Percentiles rank a stretch among this genome's conserved stretches.
phyloP scores from a whole-genome alignment of 1,140 invertebrate genomes.

The Euwallacea similis region DNA sequence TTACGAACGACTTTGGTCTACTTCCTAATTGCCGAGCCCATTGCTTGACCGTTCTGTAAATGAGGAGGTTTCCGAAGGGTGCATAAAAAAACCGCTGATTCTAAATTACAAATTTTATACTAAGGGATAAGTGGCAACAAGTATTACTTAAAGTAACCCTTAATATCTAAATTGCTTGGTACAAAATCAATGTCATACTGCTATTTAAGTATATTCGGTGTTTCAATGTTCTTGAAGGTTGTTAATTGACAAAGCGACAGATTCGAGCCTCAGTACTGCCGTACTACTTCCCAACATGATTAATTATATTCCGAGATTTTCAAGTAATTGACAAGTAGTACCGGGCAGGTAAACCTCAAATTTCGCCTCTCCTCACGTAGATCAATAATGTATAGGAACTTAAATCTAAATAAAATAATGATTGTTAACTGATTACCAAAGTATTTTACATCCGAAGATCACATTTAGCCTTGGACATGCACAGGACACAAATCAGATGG shows the following conservation, averaged over 20 bases:
- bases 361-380: background rate
- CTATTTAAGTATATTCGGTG: too few species aligned
- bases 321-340: background rate
- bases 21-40: too few species aligned
- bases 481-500: background rate
- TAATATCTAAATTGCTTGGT: too few species aligned
- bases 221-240: too few species aligned
- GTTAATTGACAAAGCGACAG: background rate
- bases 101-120: too few species aligned
- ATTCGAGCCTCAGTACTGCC: background rate
- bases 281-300: background rate
- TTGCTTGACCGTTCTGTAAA: too few species aligned
- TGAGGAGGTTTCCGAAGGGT: too few species aligned
- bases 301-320: background rate
- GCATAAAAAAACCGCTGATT: too few species aligned
- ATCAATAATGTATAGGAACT: background rate
- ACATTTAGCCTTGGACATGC: background rate
- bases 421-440: background rate
- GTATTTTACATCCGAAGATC: background rate
- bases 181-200: too few species aligned
- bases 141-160: too few species aligned
- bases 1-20: too few species aligned
- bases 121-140: too few species aligned
- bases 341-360: background rate
- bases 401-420: background rate